Percentiles rank a stretch among this genome's conserved stretches.
phyloP scores from a whole-genome alignment of 2,113 vertebrate genomes.

The Castor canadensis region DNA sequence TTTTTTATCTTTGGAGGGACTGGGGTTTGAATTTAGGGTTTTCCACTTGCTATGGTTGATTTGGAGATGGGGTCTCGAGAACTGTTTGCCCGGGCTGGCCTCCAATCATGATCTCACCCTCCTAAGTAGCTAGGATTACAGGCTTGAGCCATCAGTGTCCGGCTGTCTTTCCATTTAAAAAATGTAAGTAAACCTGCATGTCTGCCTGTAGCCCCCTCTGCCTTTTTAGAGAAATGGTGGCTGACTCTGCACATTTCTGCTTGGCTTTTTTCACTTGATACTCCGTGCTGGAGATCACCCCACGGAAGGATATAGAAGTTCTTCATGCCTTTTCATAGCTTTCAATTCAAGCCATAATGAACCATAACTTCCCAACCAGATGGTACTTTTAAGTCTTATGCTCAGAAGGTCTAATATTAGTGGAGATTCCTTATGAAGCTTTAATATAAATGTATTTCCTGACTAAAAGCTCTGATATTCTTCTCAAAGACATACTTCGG shows the following conservation, averaged over 20 bases:
- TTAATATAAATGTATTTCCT: slow-evolving; percentile 59
- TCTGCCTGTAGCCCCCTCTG: neutral
- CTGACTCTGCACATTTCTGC: neutral
- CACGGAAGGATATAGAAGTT: slow-evolving; percentile 24
- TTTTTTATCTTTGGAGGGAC: no score
- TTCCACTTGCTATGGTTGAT: no score
- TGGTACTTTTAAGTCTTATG: slow-evolving; percentile 53
- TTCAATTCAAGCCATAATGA: slow-evolving; percentile 59
- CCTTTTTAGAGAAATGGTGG: neutral
- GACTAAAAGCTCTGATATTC: slow-evolving; percentile 28
- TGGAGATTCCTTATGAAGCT: slow-evolving; percentile 55
- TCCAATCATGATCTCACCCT: no score
- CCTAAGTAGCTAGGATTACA: no score
- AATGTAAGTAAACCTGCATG: neutral
- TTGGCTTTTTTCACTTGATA: slow-evolving; percentile 4
- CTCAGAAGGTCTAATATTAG: slow-evolving; percentile 44
- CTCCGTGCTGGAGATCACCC: neutral
- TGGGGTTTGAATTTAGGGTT: no score
- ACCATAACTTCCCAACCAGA: slow-evolving; percentile 53
- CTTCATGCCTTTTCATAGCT: slow-evolving; percentile 58
- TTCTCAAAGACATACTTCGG: neutral
- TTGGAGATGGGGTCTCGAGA: no score
- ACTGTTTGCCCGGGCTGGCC: no score
- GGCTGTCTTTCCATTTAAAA: neutral
- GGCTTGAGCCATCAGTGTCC: no score